Conservation (phyloP, 2,797 vertebrate genomes). For the Mycteria americana region DNA sequence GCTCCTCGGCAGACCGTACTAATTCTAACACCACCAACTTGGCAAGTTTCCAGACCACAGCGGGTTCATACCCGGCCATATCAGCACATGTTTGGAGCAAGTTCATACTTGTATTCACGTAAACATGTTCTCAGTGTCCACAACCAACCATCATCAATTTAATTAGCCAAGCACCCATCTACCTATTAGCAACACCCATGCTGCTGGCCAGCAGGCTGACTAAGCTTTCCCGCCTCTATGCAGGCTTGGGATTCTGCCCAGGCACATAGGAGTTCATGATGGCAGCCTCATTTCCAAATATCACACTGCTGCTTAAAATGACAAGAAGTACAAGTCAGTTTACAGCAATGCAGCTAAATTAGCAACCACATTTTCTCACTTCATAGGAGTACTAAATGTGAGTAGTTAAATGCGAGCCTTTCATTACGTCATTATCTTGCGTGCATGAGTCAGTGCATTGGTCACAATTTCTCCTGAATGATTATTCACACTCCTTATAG, state of each 20-base stretch:
- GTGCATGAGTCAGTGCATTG: background rate
- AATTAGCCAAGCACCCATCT: background rate
- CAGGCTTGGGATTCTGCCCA: background rate
- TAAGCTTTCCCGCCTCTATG: background rate
- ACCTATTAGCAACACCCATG: background rate
- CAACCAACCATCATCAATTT: background rate
- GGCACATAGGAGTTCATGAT: background rate
- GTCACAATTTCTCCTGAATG: conserved; percentile 8
- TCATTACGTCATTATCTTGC: background rate
- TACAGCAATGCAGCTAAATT: conserved; percentile 1
- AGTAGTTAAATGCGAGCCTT: conserved; percentile 8
- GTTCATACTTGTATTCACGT: background rate
- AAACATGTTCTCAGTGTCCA: background rate
- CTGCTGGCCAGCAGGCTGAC: background rate
- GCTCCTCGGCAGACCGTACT: rapidly evolving
- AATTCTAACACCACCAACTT: background rate
- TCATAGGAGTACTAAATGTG: background rate
- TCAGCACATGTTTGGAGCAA: background rate
- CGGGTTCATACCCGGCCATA: background rate
- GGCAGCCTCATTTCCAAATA: background rate
- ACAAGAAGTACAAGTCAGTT: background rate
- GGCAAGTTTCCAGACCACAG: background rate
- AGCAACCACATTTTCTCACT: background rate
- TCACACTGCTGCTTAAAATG: background rate
- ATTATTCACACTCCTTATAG: background rate